Percentiles rank a stretch among this genome's conserved stretches.
These are phyloP conservation scores for Drosophila trichaetosa DNA, from an alignment of 2,888 invertebrate genomes.

Conservation along the genomic window DNA sequence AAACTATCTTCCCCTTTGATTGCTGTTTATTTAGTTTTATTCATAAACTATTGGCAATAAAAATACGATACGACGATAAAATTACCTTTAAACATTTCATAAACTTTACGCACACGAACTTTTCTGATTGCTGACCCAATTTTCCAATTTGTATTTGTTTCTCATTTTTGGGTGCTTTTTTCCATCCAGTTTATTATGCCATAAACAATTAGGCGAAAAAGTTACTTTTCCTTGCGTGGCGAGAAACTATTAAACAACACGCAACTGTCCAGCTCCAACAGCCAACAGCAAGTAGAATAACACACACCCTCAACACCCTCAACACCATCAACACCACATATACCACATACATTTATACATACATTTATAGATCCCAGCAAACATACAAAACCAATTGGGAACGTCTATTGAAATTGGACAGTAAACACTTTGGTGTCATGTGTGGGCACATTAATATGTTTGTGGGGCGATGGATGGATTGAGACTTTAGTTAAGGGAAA, in stretches of 20 bases:
- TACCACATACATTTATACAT: background rate
- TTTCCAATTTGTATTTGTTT: constrained; percentile 23
- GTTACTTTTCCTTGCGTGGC: constrained; percentile 62
- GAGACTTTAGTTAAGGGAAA: background rate
- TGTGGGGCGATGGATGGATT: background rate
- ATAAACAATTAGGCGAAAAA: constrained; percentile 67
- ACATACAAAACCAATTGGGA: constrained; percentile 45
- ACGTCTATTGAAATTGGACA: constrained; percentile 54
- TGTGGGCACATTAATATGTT: constrained; percentile 1
- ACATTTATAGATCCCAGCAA: constrained; percentile 15
- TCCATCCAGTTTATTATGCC: constrained; percentile 55
- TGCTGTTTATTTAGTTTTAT: background rate
- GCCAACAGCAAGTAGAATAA: background rate
- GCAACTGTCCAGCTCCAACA: constrained; percentile 47
- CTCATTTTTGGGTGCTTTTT: constrained; percentile 10
- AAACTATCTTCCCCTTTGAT: background rate
- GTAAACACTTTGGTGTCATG: constrained; percentile 52
- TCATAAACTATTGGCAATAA: constrained; percentile 20
- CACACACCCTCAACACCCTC: background rate
- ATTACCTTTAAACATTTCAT: constrained; percentile 36
- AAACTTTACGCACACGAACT: constrained; percentile 39
- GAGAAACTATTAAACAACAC: constrained; percentile 58
- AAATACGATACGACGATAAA: background rate
- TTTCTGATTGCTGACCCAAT: constrained; percentile 32
- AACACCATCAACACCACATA: background rate